Evolutionary conservation across 2,888 invertebrate species (phyloP), one percentile per base, ranked within the genome.

Genomic region (Drosophila planitibia): DNA sequence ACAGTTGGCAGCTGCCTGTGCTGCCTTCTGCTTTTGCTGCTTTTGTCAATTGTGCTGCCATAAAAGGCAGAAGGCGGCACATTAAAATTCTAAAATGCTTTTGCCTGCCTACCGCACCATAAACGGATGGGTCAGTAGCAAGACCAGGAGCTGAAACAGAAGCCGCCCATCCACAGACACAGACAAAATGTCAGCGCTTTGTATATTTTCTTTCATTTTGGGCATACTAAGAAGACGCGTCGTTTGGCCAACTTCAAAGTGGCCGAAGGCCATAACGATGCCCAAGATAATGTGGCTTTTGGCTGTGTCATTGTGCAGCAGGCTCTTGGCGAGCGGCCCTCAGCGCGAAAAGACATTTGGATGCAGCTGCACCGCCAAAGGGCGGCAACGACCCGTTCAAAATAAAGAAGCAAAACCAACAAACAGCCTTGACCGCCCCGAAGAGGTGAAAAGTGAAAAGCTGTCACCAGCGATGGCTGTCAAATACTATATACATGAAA

Each of bases 21-120:
- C 67, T 28, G 22, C 64, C 32, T 19, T 16, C 16, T 41, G 41
- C 37, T 61, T 47, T 16, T 60, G 60, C 22, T 49, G 67, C 47
- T 81, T 76, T 85, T 74, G 83, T 77, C 79, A 81, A 82, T 84
- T 82, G 83, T 85, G 71, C 74, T 65, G 75, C 88, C 85, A 85
- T 87, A 89, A 89, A 89, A 91, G 89, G 89, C 90, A 83, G 85
- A 75, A 89, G 90, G 79, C 83, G 78, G 83, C 83, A 74, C 89
- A 87, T 89, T 88, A 89, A 91, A 91, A 89, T 91, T 91, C 85
- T 85, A 89, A 90, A 88, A 89, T 82, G 91, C 73, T 76, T 89
- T 85, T 76, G 74, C 84, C 82, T 72, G 81, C 83, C 85, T 74
- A 82, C 80, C 79, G 64, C 73, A 81, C 73, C 69, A 79, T 82